Conservation (phyloP, 2,888 invertebrate genomes). For the Drosophila colorata region DNA sequence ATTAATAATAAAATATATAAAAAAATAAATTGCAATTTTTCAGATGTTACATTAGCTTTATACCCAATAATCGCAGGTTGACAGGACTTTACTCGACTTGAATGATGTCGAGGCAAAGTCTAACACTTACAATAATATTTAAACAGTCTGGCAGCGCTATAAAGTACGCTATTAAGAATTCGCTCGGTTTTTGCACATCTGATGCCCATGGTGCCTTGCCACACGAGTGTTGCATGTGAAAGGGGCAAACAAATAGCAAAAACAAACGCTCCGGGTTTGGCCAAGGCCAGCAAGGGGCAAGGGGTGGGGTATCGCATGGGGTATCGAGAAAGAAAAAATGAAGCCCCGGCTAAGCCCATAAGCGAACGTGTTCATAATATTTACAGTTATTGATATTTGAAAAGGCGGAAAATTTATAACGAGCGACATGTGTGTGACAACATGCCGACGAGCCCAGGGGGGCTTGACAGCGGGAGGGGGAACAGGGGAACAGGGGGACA, state of each 20-base stretch:
- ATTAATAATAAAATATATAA: too few species aligned
- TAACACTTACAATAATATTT: too few species aligned
- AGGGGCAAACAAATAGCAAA: conserved; percentile 62
- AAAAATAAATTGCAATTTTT: too few species aligned
- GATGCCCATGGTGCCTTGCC: conserved; percentile 36
- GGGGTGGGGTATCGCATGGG: neutral
- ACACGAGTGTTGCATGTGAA: conserved; percentile 63
- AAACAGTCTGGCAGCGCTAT: conserved; percentile 2
- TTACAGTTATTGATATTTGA: conserved; percentile 85
- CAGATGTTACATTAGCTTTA: too few species aligned
- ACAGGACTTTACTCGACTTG: too few species aligned
- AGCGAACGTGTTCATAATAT: conserved; percentile 84
- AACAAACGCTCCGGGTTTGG: conserved; percentile 28
- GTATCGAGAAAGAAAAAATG: conserved; percentile 7
- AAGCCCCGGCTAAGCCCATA: conserved; percentile 70
- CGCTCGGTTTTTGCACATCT: neutral
- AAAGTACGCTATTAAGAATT: neutral
- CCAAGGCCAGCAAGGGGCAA: conserved; percentile 3
- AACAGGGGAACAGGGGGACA: neutral
- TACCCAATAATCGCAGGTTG: too few species aligned
- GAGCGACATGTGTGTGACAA: conserved; percentile 82
- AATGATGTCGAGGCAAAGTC: too few species aligned
- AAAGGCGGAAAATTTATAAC: conserved; percentile 85
- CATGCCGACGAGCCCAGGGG: conserved; percentile 48
- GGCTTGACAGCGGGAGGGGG: neutral